Base-by-base conservation (phyloP, 2,888 invertebrate genomes). In the Spisula subtruncata region DNA sequence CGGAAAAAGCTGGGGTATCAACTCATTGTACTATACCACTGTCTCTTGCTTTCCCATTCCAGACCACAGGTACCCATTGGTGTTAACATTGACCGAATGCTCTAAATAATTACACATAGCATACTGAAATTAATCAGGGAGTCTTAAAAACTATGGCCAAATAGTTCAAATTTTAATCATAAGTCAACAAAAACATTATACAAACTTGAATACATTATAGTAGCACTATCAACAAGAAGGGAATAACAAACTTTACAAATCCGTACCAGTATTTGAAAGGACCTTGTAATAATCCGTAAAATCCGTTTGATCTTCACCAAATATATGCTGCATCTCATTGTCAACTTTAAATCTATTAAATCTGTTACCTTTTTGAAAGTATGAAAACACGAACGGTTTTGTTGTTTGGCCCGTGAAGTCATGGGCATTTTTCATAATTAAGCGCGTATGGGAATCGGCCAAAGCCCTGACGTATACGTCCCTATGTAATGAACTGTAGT, bases 391-490 rank as follows among this genome's bases (percentile, higher is more conserved):
- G 56, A 84, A 89, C 8, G 92, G 90, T 83, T 83, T 88, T 75
- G 90, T 91, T 41, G 84, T 81, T 48, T 90, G 90, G 1, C 66
- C 80, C 51, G 32, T 32, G 46, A 86, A 88, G 20, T 90, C 80
- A 10, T 88, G 81, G 8, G 88, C 81, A 4, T 75, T 66, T n/a
- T 81, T 80, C 48, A 86, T 75, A 8, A 88, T n/a, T 8, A 85
- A 81, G 46, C 89, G 88, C 18, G 89, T 88, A 32, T 87, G 81
- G 1, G 90, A 32, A 75, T 89, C 86, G 16, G 90, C 82, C 10
- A 92, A 84, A 25, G 92, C 90, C 66, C 86, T 88, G 35, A 88
- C 83, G 86, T 92, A 92, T 46, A 92, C 92, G n/a, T 90, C 89
- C 25, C 90, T 83, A 46, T 92, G 92, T 1, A 92, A 84, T 10